Conservation (phyloP, 2,797 vertebrate species). For the Myotis pilosus region DNA sequence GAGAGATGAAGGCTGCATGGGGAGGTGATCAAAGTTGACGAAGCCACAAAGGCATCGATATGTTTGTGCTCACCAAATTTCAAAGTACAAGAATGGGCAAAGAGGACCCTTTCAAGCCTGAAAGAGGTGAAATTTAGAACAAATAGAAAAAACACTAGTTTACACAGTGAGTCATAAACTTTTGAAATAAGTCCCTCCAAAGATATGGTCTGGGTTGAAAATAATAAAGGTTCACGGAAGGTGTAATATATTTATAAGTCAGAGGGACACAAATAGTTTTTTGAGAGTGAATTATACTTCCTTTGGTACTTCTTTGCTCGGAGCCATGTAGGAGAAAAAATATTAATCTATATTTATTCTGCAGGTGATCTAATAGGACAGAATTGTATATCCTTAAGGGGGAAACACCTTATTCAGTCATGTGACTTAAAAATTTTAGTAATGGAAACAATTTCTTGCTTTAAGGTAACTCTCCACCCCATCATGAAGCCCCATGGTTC, state of each 20-base stretch:
- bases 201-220: slow-evolving; percentile 49
- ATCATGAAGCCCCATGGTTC: background rate
- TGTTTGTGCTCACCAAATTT: slow-evolving; percentile 55
- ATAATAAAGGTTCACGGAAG: slow-evolving; percentile 50
- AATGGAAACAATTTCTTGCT: slow-evolving; percentile 30
- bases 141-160: slow-evolving; percentile 43
- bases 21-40: slow-evolving; percentile 66
- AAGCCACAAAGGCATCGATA: slow-evolving; percentile 16
- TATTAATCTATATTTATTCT: slow-evolving; percentile 35
- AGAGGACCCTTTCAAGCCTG: slow-evolving; percentile 60
- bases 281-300: background rate
- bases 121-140: slow-evolving; percentile 54
- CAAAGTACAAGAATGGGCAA: background rate
- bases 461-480: background rate
- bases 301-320: background rate
- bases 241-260: background rate
- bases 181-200: slow-evolving; percentile 46
- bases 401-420: slow-evolving; percentile 26
- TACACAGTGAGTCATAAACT: slow-evolving; percentile 53
- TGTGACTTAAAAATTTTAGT: background rate
- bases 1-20: slow-evolving; percentile 57
- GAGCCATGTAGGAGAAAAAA: background rate
- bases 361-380: slow-evolving; percentile 24
- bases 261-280: background rate
- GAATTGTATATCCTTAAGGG: background rate